Percentiles rank a stretch among this genome's conserved stretches.
phyloP scores from a whole-genome alignment of 2,113 vertebrate genomes.

The Euleptes europaea region DNA sequence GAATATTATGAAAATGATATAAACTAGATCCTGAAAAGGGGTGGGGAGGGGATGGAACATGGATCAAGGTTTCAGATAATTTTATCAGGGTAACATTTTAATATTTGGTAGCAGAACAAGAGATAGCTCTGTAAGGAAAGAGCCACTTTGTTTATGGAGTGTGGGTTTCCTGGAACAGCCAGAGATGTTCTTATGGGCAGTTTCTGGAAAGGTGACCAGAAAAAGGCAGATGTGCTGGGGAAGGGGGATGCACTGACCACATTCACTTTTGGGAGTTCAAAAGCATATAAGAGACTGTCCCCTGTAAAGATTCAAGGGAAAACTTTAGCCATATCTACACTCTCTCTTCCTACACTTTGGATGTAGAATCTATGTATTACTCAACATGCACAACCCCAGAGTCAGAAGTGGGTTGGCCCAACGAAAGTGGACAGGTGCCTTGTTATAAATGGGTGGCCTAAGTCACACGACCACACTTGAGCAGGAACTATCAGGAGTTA shows the following conservation, averaged over 20 bases:
- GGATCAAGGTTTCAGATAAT: background rate
- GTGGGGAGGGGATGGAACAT: background rate
- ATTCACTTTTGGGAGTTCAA: too few species aligned
- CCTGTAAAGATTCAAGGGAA: too few species aligned
- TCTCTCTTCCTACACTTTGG: background rate
- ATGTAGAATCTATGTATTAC: background rate
- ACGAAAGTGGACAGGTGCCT: background rate
- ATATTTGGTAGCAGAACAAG: background rate
- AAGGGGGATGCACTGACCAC: too few species aligned
- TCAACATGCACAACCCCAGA: background rate
- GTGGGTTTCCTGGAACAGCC: too few species aligned
- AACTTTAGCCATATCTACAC: too few species aligned
- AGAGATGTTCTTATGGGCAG: too few species aligned
- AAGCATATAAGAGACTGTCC: too few species aligned
- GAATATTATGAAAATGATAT: background rate
- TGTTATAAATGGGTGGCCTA: background rate
- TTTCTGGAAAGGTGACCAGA: too few species aligned
- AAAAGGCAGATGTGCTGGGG: too few species aligned
- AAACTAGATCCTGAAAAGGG: background rate
- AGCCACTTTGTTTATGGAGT: too few species aligned
- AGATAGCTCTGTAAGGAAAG: background rate
- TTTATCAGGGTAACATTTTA: background rate
- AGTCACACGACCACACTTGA: background rate
- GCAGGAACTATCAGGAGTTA: rapidly evolving
- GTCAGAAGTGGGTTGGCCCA: background rate